phyloP scores from a whole-genome alignment of 2,113 vertebrate species.

The Psittacula cyanocephala region DNA sequence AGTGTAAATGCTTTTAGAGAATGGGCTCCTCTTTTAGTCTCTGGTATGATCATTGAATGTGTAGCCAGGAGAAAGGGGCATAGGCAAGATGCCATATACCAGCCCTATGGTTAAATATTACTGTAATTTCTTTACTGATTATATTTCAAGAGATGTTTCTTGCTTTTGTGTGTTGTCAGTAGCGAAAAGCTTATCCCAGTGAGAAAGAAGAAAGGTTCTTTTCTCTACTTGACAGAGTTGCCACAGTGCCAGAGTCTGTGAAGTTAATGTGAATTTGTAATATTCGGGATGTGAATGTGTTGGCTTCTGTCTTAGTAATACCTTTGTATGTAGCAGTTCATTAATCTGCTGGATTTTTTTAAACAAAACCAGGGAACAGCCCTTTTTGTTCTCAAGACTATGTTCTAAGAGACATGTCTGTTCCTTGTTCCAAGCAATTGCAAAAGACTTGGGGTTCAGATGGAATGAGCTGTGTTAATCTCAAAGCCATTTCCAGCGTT shows the following conservation, averaged over 20 bases:
- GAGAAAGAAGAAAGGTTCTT: not conserved
- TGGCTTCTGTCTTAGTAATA: not conserved
- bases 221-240: not conserved
- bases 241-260: not conserved
- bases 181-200: not conserved
- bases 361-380: not conserved
- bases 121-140: not conserved
- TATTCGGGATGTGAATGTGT: not conserved
- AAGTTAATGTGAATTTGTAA: not conserved
- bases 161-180: not conserved
- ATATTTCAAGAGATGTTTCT: not conserved
- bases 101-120: not conserved
- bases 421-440: not conserved
- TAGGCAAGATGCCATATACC: not conserved
- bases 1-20: not conserved
- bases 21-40: not conserved
- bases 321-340: not conserved
- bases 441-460: not conserved
- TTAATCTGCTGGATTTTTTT: not conserved
- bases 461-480: not conserved
- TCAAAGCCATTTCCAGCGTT: not conserved
- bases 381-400: not conserved
- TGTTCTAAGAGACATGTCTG: not conserved
- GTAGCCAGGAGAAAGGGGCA: not conserved
- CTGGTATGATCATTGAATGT: not conserved